These are phyloP conservation scores for Lipophrys pholis DNA, from an alignment of 2,113 vertebrate genomes.

Conservation along the genomic window DNA sequence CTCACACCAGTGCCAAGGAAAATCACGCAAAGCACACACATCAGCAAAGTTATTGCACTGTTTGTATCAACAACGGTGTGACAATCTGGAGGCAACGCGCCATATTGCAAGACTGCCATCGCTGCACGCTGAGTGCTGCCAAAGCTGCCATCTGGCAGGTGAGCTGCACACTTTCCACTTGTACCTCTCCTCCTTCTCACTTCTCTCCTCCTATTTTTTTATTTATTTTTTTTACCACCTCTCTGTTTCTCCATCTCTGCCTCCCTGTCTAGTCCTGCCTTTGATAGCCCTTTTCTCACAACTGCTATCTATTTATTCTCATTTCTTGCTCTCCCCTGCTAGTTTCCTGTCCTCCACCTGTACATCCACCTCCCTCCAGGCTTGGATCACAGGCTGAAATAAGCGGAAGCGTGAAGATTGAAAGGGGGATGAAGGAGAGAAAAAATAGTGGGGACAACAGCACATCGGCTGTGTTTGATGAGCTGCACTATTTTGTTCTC, in stretches of 20 bases:
- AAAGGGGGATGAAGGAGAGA: constrained; percentile 21
- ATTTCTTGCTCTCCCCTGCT: constrained; percentile 15
- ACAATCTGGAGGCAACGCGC: constrained; percentile 72
- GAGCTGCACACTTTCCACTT: constrained; percentile 65
- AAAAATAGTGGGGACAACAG: constrained; percentile 13
- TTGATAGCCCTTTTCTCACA: constrained; percentile 34
- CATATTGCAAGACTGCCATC: constrained; percentile 67
- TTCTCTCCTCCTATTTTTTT: constrained; percentile 37
- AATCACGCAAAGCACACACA: constrained; percentile 66
- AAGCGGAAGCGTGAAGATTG: constrained; percentile 48
- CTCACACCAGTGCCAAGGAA: constrained; percentile 38
- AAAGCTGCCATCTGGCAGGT: constrained; percentile 80
- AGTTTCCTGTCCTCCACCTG: constrained; percentile 30
- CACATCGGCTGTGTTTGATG: constrained; percentile 22
- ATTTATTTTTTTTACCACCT: constrained; percentile 22
- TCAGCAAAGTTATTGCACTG: constrained; percentile 70
- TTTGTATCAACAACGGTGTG: constrained; percentile 66
- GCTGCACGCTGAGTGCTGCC: constrained; percentile 70
- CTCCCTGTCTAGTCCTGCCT: constrained; percentile 7
- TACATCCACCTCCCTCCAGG: constrained; percentile 36
- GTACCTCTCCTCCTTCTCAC: constrained; percentile 49
- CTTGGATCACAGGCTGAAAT: constrained; percentile 40
- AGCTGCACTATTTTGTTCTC: constrained; percentile 42
- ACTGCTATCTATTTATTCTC: constrained; percentile 13
- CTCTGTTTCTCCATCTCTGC: constrained; percentile 1